phyloP scores from a whole-genome alignment of 2,888 invertebrate genomes.

The Isoperla grammatica region DNA sequence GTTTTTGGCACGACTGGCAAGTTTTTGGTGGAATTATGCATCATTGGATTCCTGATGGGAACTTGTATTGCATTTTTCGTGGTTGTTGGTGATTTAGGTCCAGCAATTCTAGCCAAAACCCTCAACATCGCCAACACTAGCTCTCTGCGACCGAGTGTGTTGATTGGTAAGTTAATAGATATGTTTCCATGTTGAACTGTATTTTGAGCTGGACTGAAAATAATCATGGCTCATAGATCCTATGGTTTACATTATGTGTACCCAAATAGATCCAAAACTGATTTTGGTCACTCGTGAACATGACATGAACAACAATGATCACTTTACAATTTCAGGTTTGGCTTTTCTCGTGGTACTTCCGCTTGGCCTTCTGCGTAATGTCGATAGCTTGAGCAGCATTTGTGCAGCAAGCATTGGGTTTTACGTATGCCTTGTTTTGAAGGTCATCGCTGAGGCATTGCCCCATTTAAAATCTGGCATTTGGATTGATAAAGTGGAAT shows the following conservation, averaged over 20 bases:
- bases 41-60: slow-evolving; percentile 90
- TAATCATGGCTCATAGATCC: too few relatives aligned
- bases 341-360: slow-evolving; percentile 82
- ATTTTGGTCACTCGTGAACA: too few relatives aligned
- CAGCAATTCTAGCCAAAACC: slow-evolving; percentile 79
- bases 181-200: too few relatives aligned
- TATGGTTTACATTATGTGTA: too few relatives aligned
- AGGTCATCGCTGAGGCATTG: slow-evolving; percentile 76
- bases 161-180: slow-evolving; percentile 44
- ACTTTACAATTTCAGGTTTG: slow-evolving; percentile 43
- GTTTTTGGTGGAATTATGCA: slow-evolving; percentile 82
- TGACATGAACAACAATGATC: too few relatives aligned
- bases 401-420: slow-evolving; percentile 88
- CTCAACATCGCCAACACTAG: slow-evolving; percentile 63
- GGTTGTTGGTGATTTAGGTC: slow-evolving; percentile 95
- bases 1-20: slow-evolving; percentile 90
- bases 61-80: slow-evolving; percentile 96
- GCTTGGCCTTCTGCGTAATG: slow-evolving; percentile 78
- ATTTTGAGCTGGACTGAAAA: too few relatives aligned
- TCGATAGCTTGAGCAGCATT: slow-evolving; percentile 82
- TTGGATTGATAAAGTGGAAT: slow-evolving; percentile 65
- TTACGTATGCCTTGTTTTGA: slow-evolving; percentile 81
- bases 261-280: too few relatives aligned
- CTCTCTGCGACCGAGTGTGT: slow-evolving; percentile 49
- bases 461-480: slow-evolving; percentile 66